phyloP scores from a whole-genome alignment of 1,140 invertebrate species.

The Sarcophaga bullata region DNA sequence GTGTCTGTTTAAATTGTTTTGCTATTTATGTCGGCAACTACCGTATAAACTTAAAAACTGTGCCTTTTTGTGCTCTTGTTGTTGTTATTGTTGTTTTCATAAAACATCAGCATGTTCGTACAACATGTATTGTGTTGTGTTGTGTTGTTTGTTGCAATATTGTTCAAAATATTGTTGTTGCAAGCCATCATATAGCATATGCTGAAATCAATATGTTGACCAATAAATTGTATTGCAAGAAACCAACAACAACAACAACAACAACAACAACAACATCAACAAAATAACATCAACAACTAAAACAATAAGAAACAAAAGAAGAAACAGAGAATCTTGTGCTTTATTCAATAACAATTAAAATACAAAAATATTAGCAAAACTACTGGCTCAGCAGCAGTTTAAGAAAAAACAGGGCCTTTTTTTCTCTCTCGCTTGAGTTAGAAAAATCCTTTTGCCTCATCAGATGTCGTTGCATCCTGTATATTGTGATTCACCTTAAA shows the following conservation, averaged over 20 bases:
- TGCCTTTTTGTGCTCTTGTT: slow-evolving; percentile 47
- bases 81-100: not conserved
- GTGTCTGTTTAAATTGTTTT: slow-evolving; percentile 64
- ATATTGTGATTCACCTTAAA: too few relatives aligned
- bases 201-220: slow-evolving; percentile 64
- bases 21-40: slow-evolving; percentile 65
- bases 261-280: too few relatives aligned
- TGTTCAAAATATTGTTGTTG: slow-evolving; percentile 4
- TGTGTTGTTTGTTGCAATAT: too few relatives aligned
- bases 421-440: too few relatives aligned
- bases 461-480: too few relatives aligned
- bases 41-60: slow-evolving; percentile 59
- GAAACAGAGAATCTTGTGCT: slow-evolving; percentile 43
- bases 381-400: too few relatives aligned
- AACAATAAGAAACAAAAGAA: too few relatives aligned
- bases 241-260: not conserved
- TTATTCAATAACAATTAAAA: slow-evolving; percentile 59
- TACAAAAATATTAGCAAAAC: not conserved
- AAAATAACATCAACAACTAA: too few relatives aligned
- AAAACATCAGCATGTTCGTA: slow-evolving; percentile 45
- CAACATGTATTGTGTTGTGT: slow-evolving; percentile 37
- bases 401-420: too few relatives aligned
- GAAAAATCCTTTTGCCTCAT: too few relatives aligned
- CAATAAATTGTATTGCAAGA: slow-evolving; percentile 58
- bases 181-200: slow-evolving; percentile 47